Evolutionary conservation across 1,140 invertebrate genomes (phyloP).

Genomic region (Stratiolaelaps scimitus): DNA sequence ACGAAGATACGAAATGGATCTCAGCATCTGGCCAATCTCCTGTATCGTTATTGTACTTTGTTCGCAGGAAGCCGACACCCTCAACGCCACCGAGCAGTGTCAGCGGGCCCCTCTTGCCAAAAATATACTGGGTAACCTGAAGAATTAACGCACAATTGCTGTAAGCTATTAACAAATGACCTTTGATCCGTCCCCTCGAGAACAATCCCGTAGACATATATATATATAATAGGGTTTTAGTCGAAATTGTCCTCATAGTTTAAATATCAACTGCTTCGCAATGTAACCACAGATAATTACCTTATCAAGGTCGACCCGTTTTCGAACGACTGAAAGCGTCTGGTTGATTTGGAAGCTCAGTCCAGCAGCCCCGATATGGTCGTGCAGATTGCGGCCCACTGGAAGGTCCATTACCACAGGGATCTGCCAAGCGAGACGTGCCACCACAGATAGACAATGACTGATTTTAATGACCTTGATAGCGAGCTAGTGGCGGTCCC

Average conservation of each 20-base stretch:
- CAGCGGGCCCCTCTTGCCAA: slow-evolving; percentile 51
- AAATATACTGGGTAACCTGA: slow-evolving; percentile 15
- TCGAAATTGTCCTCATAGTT: background rate
- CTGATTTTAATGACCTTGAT: too few species aligned
- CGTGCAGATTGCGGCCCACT: slow-evolving; percentile 40
- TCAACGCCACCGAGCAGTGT: slow-evolving; percentile 81
- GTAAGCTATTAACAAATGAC: too few species aligned
- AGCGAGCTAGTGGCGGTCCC: too few species aligned
- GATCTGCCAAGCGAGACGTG: slow-evolving; percentile 33
- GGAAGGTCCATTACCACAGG: slow-evolving; percentile 41
- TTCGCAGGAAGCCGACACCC: slow-evolving; percentile 70
- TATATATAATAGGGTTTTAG: background rate
- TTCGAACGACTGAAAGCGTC: slow-evolving; percentile 57
- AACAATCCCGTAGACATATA: too few species aligned
- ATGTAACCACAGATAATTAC: slow-evolving; percentile 41
- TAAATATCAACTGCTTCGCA: slow-evolving; percentile 50
- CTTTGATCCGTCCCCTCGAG: too few species aligned
- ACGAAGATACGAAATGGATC: slow-evolving; percentile 79
- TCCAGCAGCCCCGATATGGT: slow-evolving; percentile 67
- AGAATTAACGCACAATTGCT: too few species aligned
- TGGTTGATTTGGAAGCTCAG: slow-evolving; percentile 66
- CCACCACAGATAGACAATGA: too few species aligned
- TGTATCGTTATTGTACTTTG: slow-evolving; percentile 65
- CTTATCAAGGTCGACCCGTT: slow-evolving; percentile 13
- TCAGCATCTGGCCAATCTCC: slow-evolving; percentile 82